Evolutionary conservation across 1,140 invertebrate species (phyloP).

Genomic region (Drosophila setifemur): DNA sequence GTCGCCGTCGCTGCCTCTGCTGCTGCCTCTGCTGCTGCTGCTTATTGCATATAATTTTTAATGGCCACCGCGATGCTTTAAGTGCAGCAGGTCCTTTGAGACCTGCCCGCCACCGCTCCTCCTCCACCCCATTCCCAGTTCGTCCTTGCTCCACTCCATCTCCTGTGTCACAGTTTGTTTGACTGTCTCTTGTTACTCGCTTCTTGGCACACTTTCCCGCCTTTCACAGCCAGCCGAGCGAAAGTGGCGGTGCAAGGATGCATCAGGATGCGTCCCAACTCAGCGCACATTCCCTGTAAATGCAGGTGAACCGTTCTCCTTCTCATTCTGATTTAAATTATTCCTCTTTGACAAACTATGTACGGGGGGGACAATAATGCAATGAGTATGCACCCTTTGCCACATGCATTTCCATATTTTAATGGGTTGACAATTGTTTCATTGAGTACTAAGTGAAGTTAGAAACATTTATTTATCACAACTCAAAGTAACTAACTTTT

Average conservation of each 20-base stretch:
- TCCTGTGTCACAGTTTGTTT: conserved; percentile 23
- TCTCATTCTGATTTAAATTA: no score
- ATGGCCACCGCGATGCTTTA: conserved; percentile 62
- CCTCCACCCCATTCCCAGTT: no score
- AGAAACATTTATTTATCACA: no score
- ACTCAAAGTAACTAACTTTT: no score
- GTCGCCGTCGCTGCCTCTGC: not conserved
- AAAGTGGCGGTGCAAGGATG: conserved; percentile 27
- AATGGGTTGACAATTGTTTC: no score
- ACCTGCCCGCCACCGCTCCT: conserved; percentile 2
- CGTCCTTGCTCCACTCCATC: not conserved
- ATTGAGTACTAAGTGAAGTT: no score
- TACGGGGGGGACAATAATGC: no score
- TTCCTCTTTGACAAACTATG: no score
- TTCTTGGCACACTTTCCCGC: conserved; percentile 50
- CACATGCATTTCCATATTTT: no score
- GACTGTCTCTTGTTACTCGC: conserved; percentile 41
- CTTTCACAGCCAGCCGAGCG: conserved; percentile 56
- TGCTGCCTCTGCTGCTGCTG: conserved; percentile 19
- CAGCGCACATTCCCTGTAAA: conserved; percentile 9
- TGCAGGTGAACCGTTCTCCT: no score
- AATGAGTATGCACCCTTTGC: no score
- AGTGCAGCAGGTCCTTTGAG: conserved; percentile 53
- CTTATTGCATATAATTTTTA: conserved; percentile 63
- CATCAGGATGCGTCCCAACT: conserved; percentile 29